Base-by-base conservation (phyloP, 2,113 vertebrate genomes). In the Pseudorectes ferrugineus region DNA sequence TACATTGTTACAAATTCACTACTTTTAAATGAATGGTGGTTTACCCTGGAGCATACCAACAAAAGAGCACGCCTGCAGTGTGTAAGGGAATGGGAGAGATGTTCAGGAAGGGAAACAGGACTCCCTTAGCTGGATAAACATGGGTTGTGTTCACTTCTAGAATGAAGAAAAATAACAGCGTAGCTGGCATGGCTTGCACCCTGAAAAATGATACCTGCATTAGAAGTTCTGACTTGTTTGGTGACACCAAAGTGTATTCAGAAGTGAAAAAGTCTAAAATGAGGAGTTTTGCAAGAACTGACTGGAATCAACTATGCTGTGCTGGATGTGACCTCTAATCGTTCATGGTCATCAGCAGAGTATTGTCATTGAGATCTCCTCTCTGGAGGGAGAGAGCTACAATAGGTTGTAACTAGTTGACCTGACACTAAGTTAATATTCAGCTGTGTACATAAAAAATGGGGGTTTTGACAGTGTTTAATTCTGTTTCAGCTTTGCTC, bases 351-450 rank as follows among this genome's bases (percentile, higher is more conserved):
- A 86, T 81, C 73, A 74, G 9, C 31, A 42, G 43, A 78, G 31
- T 35, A 9, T 61, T 95, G 86, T 72, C 83, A 88, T 38, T 91
- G 89, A 91, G 45, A 54, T 85, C 75, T 92, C 75, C 75, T 42
- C 61, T 61, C 43, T 73, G 63, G 19, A 83, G 85, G 10, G 16
- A 62, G 29, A 14, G n/a, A 82, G 33, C 21, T 55, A 9, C 78
- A 36, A 10, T 12, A 40, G 54, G 35, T 14, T 74, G 59, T 55
- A 59, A 54, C 51, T 33, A 17, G 29, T 8, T 74, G 85, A 67
- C 52, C 57, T 67, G 67, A 84, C 72, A 51, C 28, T 18, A 54
- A 65, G 74, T 88, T 93, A 95, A 88, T 88, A 83, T 80, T 94
- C 63, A 81, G 26, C 24, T 66, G 14, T 48, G 40, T 74, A 81